phyloP scores from a whole-genome alignment of 2,888 invertebrate species.

The Lacanobia wlatinum region DNA sequence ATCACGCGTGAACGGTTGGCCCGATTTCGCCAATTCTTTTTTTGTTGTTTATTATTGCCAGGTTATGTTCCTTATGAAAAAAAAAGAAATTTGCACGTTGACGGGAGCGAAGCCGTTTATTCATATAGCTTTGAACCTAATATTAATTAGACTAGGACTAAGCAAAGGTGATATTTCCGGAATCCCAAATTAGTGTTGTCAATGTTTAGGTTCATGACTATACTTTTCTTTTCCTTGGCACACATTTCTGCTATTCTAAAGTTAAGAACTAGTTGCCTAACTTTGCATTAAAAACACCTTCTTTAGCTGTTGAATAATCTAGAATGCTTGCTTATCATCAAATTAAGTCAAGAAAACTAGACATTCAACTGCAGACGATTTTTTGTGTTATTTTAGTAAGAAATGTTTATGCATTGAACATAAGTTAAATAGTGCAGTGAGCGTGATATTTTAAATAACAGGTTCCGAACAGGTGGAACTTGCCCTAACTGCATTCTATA shows the following conservation, averaged over 20 bases:
- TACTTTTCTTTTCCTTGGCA: conserved; percentile 22
- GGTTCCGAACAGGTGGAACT: conserved; percentile 77
- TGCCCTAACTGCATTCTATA: conserved; percentile 75
- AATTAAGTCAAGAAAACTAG: conserved; percentile 24
- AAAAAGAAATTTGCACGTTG: too few relatives aligned
- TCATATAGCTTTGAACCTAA: conserved; percentile 41
- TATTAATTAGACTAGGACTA: conserved; percentile 25
- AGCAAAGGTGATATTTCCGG: conserved; percentile 33
- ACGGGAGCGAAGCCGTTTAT: too few relatives aligned
- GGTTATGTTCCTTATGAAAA: too few relatives aligned
- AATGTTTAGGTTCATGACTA: conserved; percentile 20
- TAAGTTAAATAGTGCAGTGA: conserved; percentile 64
- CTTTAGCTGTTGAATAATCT: conserved; percentile 12
- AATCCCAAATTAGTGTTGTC: conserved; percentile 15
- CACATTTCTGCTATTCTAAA: conserved; percentile 13
- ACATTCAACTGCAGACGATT: conserved; percentile 26
- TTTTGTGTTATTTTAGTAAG: conserved; percentile 29
- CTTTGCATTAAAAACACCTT: conserved; percentile 12
- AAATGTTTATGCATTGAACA: conserved; percentile 62
- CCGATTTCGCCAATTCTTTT: too few relatives aligned
- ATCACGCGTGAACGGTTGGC: too few relatives aligned
- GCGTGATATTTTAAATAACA: conserved; percentile 71
- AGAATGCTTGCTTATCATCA: not conserved
- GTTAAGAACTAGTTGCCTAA: conserved; percentile 18
- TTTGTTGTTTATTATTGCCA: too few relatives aligned